Base-by-base conservation (phyloP, 2,797 vertebrate genomes). In the Iguana delicatissima region DNA sequence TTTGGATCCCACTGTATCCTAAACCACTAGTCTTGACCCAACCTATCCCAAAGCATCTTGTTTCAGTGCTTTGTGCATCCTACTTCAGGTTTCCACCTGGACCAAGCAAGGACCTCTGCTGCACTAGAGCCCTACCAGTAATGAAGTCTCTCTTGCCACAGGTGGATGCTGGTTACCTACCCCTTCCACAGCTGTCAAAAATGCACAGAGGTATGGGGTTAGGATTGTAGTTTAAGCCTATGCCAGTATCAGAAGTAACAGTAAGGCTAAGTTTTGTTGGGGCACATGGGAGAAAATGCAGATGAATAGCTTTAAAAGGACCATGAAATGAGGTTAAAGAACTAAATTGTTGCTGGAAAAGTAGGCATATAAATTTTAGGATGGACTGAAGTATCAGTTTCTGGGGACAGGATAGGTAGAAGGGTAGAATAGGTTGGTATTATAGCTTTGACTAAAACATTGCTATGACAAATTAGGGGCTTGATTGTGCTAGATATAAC, bases 381-480 rank as follows among this genome's bases (percentile, higher is more conserved):
- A 46, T 92, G 32, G 94, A 94, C 91, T 89, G 79, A 88, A 95
- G 91, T 95, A 93, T 94, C 94, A 94, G 88, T 92, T 92, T 85
- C 57, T 62, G 13, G 94, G 95, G 92, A 96, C 94, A 95, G 91
- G 90, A 96, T 89, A 20, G 62, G 18, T 14, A 59, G 62, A 72
- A 72, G 32, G 52, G 67, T 84, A 79, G 73, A 73, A 76, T 83
- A 73, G 35, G 14, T 9, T 77, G 38, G 18, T 52, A 88, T 95
- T 92, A 96, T 93, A 91, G 86, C 80, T 95, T 62, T 0, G 1
- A 94, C 90, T 92, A 94, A 96, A 98, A 97, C 95, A 97, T 98
- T 97, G 97, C 95, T 93, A 96, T 98, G 98, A 98, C 97, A 98
- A 98, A 99, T 98, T 98, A 98, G 97, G 97, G 96, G 97, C 97